A percentile compares a stretch with the other conserved stretches of the same genome.
Conservation (phyloP, 1,140 invertebrate genomes). For the Drosophila melanogaster region DNA sequence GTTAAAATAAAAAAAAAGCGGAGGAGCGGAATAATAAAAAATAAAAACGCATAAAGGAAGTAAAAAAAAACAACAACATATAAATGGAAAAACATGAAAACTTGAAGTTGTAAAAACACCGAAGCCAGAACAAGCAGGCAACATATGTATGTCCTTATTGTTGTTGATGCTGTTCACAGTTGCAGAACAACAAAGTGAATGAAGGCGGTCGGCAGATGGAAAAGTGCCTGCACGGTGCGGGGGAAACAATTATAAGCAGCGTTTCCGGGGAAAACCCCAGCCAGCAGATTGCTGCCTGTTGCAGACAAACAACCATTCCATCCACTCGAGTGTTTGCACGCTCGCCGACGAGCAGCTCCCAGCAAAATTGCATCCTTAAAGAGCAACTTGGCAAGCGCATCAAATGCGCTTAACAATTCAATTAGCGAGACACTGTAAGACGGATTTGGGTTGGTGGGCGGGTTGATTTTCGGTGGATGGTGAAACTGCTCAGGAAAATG, state of each 20-base stretch:
- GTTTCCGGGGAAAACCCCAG: conserved; percentile 49
- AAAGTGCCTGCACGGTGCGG: conserved; percentile 1
- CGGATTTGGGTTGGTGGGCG: neutral
- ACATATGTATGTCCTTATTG: conserved; percentile 44
- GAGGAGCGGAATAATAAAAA: conserved; percentile 27
- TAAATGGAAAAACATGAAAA: conserved; percentile 41
- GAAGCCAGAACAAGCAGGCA: conserved; percentile 41
- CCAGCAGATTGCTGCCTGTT: conserved; percentile 59
- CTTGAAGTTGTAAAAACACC: conserved; percentile 47
- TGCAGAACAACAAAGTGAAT: conserved; percentile 50
- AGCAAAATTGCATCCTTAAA: conserved; percentile 56
- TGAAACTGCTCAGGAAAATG: conserved; percentile 6
- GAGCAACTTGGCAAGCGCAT: conserved; percentile 62
- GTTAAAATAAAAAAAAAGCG: conserved; percentile 20
- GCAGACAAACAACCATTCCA: conserved; percentile 30
- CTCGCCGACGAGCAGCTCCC: conserved; percentile 33
- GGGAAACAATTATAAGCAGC: conserved; percentile 66
- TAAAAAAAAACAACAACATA: conserved; percentile 8
- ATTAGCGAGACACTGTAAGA: conserved; percentile 55
- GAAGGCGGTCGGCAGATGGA: conserved; percentile 29
- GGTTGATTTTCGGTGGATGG: neutral
- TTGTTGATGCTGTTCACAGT: conserved; percentile 44
- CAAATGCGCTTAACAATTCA: conserved; percentile 74
- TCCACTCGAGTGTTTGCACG: conserved; percentile 36
- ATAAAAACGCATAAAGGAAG: conserved; percentile 32